Percentiles rank a stretch among this genome's conserved stretches.
phyloP scores from a whole-genome alignment of 2,888 invertebrate genomes.

The Melinaea menophilus region DNA sequence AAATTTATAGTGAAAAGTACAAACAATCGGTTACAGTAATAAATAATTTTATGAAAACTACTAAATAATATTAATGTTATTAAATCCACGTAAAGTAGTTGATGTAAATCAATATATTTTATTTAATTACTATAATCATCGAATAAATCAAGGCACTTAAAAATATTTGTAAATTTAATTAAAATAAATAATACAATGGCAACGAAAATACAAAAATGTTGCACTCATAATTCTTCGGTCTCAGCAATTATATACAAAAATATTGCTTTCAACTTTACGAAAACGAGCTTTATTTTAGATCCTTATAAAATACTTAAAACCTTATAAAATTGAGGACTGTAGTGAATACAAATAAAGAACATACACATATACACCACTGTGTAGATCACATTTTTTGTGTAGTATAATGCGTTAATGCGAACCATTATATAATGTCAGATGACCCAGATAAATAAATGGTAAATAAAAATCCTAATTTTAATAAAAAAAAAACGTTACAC shows the following conservation, averaged over 20 bases:
- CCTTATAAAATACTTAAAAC: conserved; percentile 6
- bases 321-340: background rate
- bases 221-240: conserved; percentile 71
- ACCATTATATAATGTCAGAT: too few relatives aligned
- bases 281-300: conserved; percentile 26
- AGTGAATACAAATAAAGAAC: background rate
- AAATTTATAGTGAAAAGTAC: too few relatives aligned
- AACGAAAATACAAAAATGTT: conserved; percentile 47
- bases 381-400: background rate
- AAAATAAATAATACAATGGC: conserved; percentile 43
- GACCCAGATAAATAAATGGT: too few relatives aligned
- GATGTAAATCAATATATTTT: too few relatives aligned
- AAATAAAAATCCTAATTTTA: background rate
- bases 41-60: too few relatives aligned
- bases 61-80: too few relatives aligned
- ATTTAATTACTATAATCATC: too few relatives aligned
- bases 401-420: too few relatives aligned
- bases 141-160: background rate
- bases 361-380: background rate
- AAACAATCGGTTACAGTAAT: too few relatives aligned
- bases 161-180: background rate
- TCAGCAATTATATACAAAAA: conserved; percentile 72
- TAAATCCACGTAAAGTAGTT: too few relatives aligned
- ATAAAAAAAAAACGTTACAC: background rate
- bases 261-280: conserved; percentile 68